These are phyloP conservation scores for Melanerpes aurifrons DNA, from an alignment of 2,113 vertebrate genomes.

Conservation along the genomic window DNA sequence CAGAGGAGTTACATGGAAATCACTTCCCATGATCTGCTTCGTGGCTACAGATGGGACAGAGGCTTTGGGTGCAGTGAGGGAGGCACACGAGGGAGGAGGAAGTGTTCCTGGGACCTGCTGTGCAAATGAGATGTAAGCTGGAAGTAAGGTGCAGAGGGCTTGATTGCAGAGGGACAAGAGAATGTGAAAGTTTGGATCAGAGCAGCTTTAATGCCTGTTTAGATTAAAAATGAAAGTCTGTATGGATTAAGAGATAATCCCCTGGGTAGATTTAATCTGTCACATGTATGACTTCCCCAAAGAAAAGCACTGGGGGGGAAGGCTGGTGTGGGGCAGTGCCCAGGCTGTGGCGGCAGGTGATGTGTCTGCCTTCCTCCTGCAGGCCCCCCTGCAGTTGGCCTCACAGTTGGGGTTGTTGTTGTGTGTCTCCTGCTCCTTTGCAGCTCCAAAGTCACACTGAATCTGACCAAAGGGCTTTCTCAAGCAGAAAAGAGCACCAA, in stretches of 20 bases:
- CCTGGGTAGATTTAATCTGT: conserved; percentile 49
- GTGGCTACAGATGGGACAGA: not conserved
- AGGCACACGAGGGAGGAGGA: not conserved
- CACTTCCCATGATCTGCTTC: not conserved
- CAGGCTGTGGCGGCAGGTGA: not conserved
- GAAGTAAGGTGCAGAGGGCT: not conserved
- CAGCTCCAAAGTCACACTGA: not conserved
- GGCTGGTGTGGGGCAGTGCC: not conserved
- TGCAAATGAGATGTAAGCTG: not conserved
- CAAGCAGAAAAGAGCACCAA: not conserved
- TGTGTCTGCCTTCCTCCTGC: not conserved
- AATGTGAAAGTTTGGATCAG: conserved; percentile 22
- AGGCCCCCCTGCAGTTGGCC: not conserved
- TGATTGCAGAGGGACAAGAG: not conserved
- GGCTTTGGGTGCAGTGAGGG: not conserved
- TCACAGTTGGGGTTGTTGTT: not conserved
- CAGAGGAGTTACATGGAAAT: not conserved
- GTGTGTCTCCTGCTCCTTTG: not conserved
- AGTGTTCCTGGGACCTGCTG: not conserved
- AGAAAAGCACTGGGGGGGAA: not conserved
- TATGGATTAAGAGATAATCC: conserved; percentile 56
- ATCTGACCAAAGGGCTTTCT: not conserved
- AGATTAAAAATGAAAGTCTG: conserved; percentile 36
- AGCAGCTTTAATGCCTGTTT: conserved; percentile 50
- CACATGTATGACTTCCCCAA: not conserved